Percentiles rank a stretch among this genome's conserved stretches.
phyloP scores from a whole-genome alignment of 2,888 invertebrate genomes.

The Endomychus coccineus region DNA sequence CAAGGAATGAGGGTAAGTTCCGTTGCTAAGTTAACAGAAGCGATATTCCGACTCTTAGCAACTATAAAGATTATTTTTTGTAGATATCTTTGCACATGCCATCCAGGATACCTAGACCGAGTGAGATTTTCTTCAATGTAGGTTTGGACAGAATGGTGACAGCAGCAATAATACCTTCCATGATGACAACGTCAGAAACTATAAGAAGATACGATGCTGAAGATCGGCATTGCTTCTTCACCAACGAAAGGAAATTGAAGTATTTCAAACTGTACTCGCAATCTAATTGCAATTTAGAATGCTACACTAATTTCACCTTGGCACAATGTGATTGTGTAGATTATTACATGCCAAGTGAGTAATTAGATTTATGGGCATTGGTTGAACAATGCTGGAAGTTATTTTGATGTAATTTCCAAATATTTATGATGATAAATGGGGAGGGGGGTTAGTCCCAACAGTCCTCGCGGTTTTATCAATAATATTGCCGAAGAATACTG shows the following conservation, averaged over 20 bases:
- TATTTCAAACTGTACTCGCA: conserved; percentile 64
- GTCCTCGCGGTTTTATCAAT: too few species aligned
- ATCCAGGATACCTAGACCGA: conserved; percentile 57
- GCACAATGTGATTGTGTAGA: conserved; percentile 41
- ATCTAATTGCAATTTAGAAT: conserved; percentile 64
- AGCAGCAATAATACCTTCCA: conserved; percentile 60
- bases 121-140: conserved; percentile 61
- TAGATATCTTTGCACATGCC: conserved; percentile 60
- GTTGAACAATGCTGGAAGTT: too few species aligned
- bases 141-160: conserved; percentile 61
- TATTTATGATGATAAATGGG: too few species aligned
- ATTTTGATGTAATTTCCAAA: too few species aligned
- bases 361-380: background rate
- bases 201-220: conserved; percentile 54
- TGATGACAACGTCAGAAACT: conserved; percentile 62
- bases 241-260: conserved; percentile 53
- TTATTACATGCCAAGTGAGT: conserved; percentile 57
- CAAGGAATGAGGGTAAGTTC: conserved; percentile 12
- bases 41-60: conserved; percentile 16
- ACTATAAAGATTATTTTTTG: conserved; percentile 10
- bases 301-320: conserved; percentile 58
- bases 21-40: background rate
- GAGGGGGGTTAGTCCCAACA: too few species aligned
- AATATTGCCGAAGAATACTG: too few species aligned
- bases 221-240: conserved; percentile 61